Evolutionary conservation across 2,113 vertebrate genomes (phyloP), one percentile per base, ranked within the genome.

Genomic region (Phrynosoma blainvillii): DNA sequence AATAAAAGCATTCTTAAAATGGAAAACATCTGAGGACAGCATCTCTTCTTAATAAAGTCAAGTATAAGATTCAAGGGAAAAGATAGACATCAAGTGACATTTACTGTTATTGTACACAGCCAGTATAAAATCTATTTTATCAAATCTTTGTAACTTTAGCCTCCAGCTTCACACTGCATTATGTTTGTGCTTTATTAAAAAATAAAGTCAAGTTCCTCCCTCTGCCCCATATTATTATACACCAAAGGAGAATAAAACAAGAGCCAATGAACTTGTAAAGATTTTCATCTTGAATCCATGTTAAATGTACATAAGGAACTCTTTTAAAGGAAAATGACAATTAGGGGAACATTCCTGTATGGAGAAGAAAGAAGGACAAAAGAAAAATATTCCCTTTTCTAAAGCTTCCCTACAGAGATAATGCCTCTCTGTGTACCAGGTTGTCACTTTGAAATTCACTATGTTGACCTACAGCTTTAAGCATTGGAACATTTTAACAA

Each of bases 361-460:
- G 82, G 76, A 86, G 42, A 56, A 89, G 87, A 92, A 25, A 79
- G 12, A 70, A 62, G 62, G 84, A 56, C 56, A 36, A 79, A 88
- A 79, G 40, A 89, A 89, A 95, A 91, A 80, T 42, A 86, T 79
- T 47, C 42, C 75, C 40, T 93, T 92, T 88, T 52, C 87, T 40
- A 68, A 93, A 91, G 74, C 20, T 23, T 85, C 0, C 9, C n/a
- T 32, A 93, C 87, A 84, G 93, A 95, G 90, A 95, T 95, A 93
- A 75, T 93, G 89, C 86, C 81, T 94, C 77, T 83, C 81, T 59
- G 91, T 85, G 91, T 70, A 89, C 70, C 1, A 68, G 79, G 82
- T 83, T 93, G 94, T 89, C 93, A 87, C 88, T 96, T 94, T 95
- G 92, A 96, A 95, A 95, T 96, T 90, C 75, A 4, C 94, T 96